Percentiles rank a stretch among this genome's conserved stretches.
Conservation (phyloP, 1,140 invertebrate genomes). For the Acyrthosiphon pisum region DNA sequence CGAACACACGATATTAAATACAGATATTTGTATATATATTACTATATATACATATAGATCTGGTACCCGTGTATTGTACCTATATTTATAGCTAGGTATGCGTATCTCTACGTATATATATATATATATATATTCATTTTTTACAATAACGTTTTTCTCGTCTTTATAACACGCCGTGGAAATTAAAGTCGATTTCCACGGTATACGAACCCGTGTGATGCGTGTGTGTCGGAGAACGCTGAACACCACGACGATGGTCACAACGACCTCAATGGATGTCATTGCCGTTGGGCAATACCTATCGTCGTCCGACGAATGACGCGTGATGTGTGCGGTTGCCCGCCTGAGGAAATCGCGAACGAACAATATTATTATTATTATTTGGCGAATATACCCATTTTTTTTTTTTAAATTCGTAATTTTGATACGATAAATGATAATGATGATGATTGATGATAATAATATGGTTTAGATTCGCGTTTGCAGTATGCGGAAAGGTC, state of each 20-base stretch:
- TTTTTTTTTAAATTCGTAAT: no score
- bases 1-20: background rate
- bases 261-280: constrained; percentile 56
- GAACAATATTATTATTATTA: background rate
- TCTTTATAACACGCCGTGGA: constrained; percentile 34
- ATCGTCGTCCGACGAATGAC: background rate
- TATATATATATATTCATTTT: background rate
- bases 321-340: background rate
- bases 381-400: background rate
- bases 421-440: no score
- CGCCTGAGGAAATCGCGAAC: background rate
- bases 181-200: constrained; percentile 53
- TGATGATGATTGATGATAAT: no score
- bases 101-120: no score
- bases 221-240: background rate
- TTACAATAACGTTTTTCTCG: constrained; percentile 29
- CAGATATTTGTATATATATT: no score
- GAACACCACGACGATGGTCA: background rate
- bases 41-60: background rate
- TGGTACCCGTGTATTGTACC: background rate
- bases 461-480: no score
- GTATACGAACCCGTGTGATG: background rate
- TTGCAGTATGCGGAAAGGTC: background rate
- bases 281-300: constrained; percentile 51
- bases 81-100: background rate